Evolutionary conservation across 2,888 invertebrate genomes (phyloP).

Genomic region (Tuberolachnus salignus): DNA sequence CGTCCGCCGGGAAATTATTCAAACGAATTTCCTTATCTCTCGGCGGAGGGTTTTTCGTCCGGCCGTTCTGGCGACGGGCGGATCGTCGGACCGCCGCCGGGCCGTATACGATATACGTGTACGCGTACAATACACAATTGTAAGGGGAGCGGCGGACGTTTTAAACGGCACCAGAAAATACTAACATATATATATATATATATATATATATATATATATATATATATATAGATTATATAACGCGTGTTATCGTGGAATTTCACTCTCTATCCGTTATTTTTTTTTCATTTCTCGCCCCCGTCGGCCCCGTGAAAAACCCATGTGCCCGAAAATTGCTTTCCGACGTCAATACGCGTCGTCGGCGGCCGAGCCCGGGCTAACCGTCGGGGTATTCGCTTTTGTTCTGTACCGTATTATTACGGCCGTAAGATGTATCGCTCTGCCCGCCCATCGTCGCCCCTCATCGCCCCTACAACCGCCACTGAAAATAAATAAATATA

Average conservation of each 20-base stretch:
- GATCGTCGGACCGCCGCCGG: too few relatives aligned
- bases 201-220: too few relatives aligned
- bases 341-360: conserved; percentile 7
- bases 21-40: conserved; percentile 17
- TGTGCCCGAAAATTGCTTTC: conserved; percentile 2
- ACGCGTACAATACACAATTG: too few relatives aligned
- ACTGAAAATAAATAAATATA: too few relatives aligned
- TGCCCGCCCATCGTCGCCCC: too few relatives aligned
- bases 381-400: conserved; percentile 14
- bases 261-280: not conserved
- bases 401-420: not conserved
- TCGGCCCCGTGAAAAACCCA: not conserved
- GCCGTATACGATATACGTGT: too few relatives aligned
- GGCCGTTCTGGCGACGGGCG: not conserved
- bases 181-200: too few relatives aligned
- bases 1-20: conserved; percentile 1
- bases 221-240: too few relatives aligned
- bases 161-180: too few relatives aligned
- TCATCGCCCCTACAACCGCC: too few relatives aligned
- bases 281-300: not conserved
- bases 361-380: not conserved
- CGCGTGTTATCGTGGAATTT: conserved; percentile 31
- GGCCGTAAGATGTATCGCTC: too few relatives aligned
- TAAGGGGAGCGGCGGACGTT: too few relatives aligned
- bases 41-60: not conserved